A percentile compares a stretch with the other conserved stretches of the same genome.
Conservation (phyloP, 2,888 invertebrate species). For the Phyllotreta cruciferae region DNA sequence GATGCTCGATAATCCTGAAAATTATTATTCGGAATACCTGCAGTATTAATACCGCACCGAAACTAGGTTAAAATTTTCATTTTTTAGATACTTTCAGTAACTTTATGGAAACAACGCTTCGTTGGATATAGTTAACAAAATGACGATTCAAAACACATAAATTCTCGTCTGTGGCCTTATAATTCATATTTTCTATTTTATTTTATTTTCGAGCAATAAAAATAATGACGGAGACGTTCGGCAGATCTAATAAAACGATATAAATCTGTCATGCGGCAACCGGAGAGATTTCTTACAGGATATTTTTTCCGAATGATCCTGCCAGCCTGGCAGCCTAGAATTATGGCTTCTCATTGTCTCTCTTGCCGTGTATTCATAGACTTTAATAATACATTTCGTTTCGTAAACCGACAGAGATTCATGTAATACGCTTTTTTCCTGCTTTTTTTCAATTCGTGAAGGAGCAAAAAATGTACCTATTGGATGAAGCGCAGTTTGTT, state of each 20-base stretch:
- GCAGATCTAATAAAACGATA: constrained; percentile 34
- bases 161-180: constrained; percentile 16
- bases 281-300: constrained; percentile 24
- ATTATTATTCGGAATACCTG: too few species aligned
- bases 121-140: neutral
- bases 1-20: neutral
- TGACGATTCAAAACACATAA: constrained; percentile 30
- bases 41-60: too few species aligned
- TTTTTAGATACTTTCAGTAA: neutral
- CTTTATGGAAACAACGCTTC: too few species aligned
- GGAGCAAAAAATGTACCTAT: neutral
- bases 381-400: constrained; percentile 27
- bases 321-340: constrained; percentile 32
- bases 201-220: constrained; percentile 32
- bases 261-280: constrained; percentile 33
- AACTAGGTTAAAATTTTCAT: too few species aligned
- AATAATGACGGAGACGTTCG: constrained; percentile 34
- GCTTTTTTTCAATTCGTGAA: constrained; percentile 7
- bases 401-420: constrained; percentile 5
- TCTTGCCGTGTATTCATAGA: constrained; percentile 22
- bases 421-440: constrained; percentile 1
- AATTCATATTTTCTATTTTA: constrained; percentile 34
- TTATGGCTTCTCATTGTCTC: constrained; percentile 25
- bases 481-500: too few species aligned
- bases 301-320: constrained; percentile 20